A percentile compares a stretch with the other conserved stretches of the same genome.
phyloP scores from a whole-genome alignment of 2,113 vertebrate species.

The Nerophis ophidion region DNA sequence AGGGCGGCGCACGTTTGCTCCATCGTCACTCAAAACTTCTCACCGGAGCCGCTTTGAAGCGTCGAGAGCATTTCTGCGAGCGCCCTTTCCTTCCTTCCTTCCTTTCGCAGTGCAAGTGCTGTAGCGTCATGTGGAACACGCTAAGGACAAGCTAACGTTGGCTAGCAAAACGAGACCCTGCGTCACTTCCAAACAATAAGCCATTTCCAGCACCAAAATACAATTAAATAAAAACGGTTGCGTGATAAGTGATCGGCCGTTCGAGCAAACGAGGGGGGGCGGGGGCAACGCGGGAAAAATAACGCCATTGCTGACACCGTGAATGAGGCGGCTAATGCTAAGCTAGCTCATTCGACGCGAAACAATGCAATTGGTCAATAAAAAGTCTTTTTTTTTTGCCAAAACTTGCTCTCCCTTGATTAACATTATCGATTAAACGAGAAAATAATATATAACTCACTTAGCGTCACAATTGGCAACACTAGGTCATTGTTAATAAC shows the following conservation, averaged over 20 bases:
- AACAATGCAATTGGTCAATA: background rate
- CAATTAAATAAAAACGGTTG: background rate
- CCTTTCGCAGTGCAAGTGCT: slow-evolving; percentile 26
- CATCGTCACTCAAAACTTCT: slow-evolving; percentile 25
- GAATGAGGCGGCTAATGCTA: slow-evolving; percentile 1
- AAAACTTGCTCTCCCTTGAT: background rate
- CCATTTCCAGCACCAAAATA: background rate
- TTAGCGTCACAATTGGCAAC: background rate
- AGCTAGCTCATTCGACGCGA: background rate
- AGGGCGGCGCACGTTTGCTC: slow-evolving; percentile 56
- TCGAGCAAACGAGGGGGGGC: background rate
- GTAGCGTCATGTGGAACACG: slow-evolving; percentile 29
- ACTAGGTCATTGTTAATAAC: background rate
- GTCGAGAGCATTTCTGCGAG: slow-evolving; percentile 21
- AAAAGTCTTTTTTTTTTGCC: background rate
- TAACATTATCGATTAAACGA: background rate
- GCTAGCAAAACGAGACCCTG: slow-evolving; percentile 23
- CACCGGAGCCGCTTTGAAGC: slow-evolving; percentile 37
- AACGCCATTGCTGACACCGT: slow-evolving; percentile 5
- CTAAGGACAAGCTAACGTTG: slow-evolving; percentile 43
- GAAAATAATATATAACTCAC: too few species aligned
- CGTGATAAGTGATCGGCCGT: background rate
- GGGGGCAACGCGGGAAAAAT: background rate
- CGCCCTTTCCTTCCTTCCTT: slow-evolving; percentile 16
- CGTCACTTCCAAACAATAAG: background rate